Percentiles rank a stretch among this genome's conserved stretches.
These are phyloP conservation scores for Habropoda laboriosa DNA, from an alignment of 1,140 invertebrate species.

Conservation along the genomic window DNA sequence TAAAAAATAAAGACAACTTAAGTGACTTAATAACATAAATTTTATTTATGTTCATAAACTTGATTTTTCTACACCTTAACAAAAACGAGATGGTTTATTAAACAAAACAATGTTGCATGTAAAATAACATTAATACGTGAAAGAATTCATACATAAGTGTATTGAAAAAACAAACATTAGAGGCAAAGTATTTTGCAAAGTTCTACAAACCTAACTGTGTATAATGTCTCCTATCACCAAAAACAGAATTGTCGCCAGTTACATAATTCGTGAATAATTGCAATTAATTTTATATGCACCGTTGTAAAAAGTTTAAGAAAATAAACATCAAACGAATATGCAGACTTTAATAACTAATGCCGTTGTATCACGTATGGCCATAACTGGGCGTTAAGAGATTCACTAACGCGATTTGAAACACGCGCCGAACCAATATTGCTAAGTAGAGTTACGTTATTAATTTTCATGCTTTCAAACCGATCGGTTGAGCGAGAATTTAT, in stretches of 20 bases:
- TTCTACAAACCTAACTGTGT: constrained; percentile 54
- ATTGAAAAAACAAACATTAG: background rate
- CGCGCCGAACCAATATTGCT: constrained; percentile 57
- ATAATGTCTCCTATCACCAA: constrained; percentile 28
- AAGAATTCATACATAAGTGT: background rate
- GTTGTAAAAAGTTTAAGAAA: background rate
- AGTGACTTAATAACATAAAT: background rate
- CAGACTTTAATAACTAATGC: background rate
- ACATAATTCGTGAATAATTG: constrained; percentile 55
- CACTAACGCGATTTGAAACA: constrained; percentile 59
- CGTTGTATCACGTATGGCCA: background rate
- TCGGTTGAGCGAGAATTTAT: background rate
- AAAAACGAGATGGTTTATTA: background rate
- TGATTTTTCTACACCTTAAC: too few species aligned
- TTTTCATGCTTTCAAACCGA: constrained; percentile 48
- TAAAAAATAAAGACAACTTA: background rate
- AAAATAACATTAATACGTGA: background rate
- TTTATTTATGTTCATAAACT: background rate
- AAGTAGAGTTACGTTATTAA: constrained; percentile 48
- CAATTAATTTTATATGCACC: background rate
- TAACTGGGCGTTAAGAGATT: constrained; percentile 46
- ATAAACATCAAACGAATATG: background rate
- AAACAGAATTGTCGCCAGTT: constrained; percentile 38
- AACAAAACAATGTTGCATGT: background rate
- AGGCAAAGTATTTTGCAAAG: background rate